Evolutionary conservation across 2,113 vertebrate genomes (phyloP).

Genomic region (Regulus satrapa): DNA sequence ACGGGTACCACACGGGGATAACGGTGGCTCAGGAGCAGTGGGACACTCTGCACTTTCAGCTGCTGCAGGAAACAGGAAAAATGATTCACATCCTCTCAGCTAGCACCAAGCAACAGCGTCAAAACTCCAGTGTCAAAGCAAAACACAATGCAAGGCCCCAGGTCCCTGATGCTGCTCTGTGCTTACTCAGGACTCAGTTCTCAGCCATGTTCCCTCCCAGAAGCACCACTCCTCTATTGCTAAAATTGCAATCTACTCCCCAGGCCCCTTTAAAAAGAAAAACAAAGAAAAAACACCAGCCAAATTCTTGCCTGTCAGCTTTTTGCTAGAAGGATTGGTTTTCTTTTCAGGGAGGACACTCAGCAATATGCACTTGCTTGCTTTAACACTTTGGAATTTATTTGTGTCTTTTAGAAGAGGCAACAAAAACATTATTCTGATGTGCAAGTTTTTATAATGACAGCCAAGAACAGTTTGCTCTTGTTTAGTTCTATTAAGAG

Average conservation of each 20-base stretch:
- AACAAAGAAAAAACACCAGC: neutral
- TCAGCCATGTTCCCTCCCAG: neutral
- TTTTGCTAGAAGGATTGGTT: neutral
- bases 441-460: neutral
- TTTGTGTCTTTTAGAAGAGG: neutral
- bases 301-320: neutral
- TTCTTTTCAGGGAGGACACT: neutral
- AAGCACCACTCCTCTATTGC: neutral
- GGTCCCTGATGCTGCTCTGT: neutral
- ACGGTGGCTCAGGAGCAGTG: accelerated
- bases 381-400: neutral
- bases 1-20: accelerated
- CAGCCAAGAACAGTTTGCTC: neutral
- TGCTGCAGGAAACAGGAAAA: conserved; percentile 34
- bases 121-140: neutral
- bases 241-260: neutral
- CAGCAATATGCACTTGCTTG: neutral
- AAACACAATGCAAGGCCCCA: neutral
- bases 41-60: neutral
- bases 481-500: neutral
- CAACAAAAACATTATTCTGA: neutral
- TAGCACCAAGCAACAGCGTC: accelerated
- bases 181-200: neutral
- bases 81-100: conserved; percentile 4
- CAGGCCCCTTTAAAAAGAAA: neutral